phyloP scores from a whole-genome alignment of 2,888 invertebrate genomes.

The Eupithecia tripunctaria region DNA sequence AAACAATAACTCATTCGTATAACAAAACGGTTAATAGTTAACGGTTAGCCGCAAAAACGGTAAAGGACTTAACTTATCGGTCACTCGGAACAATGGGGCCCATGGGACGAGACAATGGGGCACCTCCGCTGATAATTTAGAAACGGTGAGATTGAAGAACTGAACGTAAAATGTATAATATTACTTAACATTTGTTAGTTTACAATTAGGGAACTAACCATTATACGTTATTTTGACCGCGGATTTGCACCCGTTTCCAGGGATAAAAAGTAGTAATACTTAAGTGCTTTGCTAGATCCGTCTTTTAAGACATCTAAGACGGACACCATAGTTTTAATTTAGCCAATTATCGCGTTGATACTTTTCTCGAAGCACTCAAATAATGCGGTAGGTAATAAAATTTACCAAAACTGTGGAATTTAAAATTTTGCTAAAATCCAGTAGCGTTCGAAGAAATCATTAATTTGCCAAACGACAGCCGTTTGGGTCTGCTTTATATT shows the following conservation, averaged over 20 bases:
- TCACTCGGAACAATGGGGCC: constrained; percentile 25
- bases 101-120: constrained; percentile 31
- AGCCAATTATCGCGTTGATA: background rate
- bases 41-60: constrained; percentile 24
- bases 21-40: constrained; percentile 22
- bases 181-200: background rate
- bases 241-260: background rate
- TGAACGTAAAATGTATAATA: background rate
- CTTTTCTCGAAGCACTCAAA: background rate
- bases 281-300: too few species aligned
- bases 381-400: background rate
- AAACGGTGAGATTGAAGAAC: background rate
- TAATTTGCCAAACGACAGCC: constrained; percentile 22
- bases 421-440: background rate
- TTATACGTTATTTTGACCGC: background rate
- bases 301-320: background rate
- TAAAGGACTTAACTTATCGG: constrained; percentile 32
- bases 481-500: constrained; percentile 48
- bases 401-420: background rate
- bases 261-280: too few species aligned
- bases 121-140: constrained; percentile 22
- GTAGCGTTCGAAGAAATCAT: constrained; percentile 28
- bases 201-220: background rate
- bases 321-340: background rate
- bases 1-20: constrained; percentile 14